phyloP scores from a whole-genome alignment of 2,797 vertebrate genomes.

The Mallotus villosus region DNA sequence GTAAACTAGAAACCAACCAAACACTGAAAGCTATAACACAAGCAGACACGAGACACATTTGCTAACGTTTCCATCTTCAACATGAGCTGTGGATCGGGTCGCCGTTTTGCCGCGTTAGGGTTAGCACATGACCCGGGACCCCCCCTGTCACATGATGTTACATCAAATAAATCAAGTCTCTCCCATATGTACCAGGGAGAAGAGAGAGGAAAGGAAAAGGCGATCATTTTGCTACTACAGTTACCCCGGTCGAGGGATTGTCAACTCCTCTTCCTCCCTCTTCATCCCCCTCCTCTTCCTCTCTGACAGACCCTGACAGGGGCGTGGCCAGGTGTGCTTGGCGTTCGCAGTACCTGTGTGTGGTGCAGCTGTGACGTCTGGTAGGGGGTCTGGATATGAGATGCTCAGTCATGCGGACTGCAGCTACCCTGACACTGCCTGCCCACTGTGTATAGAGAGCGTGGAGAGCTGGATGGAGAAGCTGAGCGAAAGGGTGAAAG shows the following conservation, averaged over 20 bases:
- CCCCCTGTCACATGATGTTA: conserved; percentile 9
- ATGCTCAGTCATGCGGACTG: not conserved
- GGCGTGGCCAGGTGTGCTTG: conserved; percentile 56
- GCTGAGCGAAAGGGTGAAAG: not conserved
- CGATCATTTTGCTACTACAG: conserved; percentile 35
- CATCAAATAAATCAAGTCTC: no score
- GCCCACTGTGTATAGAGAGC: not conserved
- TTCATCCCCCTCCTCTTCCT: conserved; percentile 25
- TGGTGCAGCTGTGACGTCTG: conserved; percentile 14
- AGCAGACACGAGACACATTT: conserved; percentile 60
- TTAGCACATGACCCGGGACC: conserved; percentile 27
- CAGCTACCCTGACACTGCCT: not conserved
- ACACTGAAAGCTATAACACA: conserved; percentile 62
- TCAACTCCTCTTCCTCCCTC: conserved; percentile 18
- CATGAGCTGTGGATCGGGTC: conserved; percentile 30
- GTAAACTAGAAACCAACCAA: conserved; percentile 45
- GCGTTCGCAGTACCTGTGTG: conserved; percentile 52
- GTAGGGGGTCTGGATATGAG: conserved; percentile 41
- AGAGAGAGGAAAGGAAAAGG: conserved; percentile 36
- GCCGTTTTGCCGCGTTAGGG: conserved; percentile 17
- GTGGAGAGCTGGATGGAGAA: not conserved
- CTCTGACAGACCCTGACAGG: conserved; percentile 13
- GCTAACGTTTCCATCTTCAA: conserved; percentile 43
- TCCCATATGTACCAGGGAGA: conserved; percentile 23
- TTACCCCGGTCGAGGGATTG: conserved; percentile 46